phyloP scores from a whole-genome alignment of 2,113 vertebrate species.

The Cromileptes altivelis region DNA sequence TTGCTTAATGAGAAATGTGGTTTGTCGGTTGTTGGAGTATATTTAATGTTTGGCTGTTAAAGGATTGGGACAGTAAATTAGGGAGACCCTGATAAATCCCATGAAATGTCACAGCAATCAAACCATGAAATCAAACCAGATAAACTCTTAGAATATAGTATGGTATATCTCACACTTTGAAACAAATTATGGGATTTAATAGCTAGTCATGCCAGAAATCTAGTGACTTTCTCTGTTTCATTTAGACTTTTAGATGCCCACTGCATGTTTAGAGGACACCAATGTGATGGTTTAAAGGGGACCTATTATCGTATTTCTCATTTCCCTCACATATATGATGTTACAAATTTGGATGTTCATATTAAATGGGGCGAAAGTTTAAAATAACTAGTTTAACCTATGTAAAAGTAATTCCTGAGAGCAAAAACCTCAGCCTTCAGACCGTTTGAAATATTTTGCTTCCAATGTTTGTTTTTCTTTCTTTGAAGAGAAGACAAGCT shows the following conservation, averaged over 20 bases:
- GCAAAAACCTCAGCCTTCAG: no score
- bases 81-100: slow-evolving; percentile 15
- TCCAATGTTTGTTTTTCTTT: no score
- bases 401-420: no score
- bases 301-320: no score
- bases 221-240: neutral
- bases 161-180: neutral
- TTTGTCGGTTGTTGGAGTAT: slow-evolving; percentile 10
- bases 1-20: slow-evolving; percentile 20
- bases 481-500: no score
- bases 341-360: no score
- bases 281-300: neutral
- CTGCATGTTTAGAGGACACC: slow-evolving; percentile 20
- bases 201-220: neutral
- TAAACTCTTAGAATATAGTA: neutral
- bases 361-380: no score
- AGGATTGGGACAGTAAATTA: slow-evolving; percentile 3
- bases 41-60: slow-evolving; percentile 36
- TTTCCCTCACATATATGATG: no score
- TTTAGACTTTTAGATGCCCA: neutral
- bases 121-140: slow-evolving; percentile 28
- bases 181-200: neutral
- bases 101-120: slow-evolving; percentile 64
- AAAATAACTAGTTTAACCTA: no score
- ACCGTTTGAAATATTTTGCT: no score